Percentiles rank a stretch among this genome's conserved stretches.
Evolutionary conservation across 2,888 invertebrate species (phyloP).

Genomic region (Gastrophysa polygoni): DNA sequence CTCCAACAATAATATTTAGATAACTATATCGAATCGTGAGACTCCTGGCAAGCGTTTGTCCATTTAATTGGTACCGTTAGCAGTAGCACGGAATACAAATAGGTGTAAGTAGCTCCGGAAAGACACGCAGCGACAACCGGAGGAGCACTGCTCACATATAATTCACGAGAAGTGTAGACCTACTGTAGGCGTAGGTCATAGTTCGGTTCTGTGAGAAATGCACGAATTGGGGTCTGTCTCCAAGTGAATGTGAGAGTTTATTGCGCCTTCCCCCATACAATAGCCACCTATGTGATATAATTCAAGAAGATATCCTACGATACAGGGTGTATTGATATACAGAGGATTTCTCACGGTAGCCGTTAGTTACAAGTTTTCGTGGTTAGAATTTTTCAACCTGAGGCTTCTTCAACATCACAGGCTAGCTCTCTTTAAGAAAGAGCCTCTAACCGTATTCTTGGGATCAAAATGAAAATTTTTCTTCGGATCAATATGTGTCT

Average conservation of each 20-base stretch:
- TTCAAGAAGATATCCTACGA: no score
- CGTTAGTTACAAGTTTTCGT: no score
- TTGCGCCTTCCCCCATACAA: not conserved
- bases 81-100: conserved; percentile 25
- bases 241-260: not conserved
- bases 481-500: no score
- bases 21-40: not conserved
- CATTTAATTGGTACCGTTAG: conserved; percentile 29
- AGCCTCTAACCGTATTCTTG: no score
- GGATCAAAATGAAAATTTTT: no score
- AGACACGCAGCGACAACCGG: conserved; percentile 15
- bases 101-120: conserved; percentile 18
- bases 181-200: conserved; percentile 36
- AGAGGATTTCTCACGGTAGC: no score
- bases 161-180: conserved; percentile 12
- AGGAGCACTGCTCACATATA: conserved; percentile 21
- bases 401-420: no score
- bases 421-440: no score
- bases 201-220: conserved; percentile 36
- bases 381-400: no score
- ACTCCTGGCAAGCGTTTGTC: not conserved
- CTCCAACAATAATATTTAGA: not conserved
- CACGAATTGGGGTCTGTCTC: conserved; percentile 5
- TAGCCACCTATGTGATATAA: not conserved
- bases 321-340: no score